Percentiles rank a stretch among this genome's conserved stretches.
These are phyloP conservation scores for Paraescarpia echinospica DNA, from an alignment of 1,140 invertebrate genomes.

Conservation along the genomic window DNA sequence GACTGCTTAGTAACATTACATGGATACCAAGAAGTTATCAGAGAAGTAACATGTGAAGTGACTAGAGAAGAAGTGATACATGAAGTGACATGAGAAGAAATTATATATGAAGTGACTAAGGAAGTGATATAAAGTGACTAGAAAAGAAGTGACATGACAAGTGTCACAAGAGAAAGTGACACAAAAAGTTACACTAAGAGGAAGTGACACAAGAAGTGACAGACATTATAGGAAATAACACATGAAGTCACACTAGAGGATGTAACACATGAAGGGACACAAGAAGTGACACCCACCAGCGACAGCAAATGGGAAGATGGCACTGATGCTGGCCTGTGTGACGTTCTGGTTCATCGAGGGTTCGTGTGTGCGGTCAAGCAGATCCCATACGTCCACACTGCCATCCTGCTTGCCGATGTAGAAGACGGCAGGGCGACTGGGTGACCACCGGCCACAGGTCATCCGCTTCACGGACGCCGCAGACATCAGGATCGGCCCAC, in stretches of 20 bases:
- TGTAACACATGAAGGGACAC: background rate
- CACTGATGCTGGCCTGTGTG: slow-evolving; percentile 48
- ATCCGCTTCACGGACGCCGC: slow-evolving; percentile 41
- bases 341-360: slow-evolving; percentile 57
- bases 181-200: no score
- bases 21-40: background rate
- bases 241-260: background rate
- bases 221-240: no score
- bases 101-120: background rate
- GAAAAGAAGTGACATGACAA: no score
- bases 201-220: no score
- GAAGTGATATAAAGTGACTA: no score
- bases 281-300: slow-evolving; percentile 39
- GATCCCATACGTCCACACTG: slow-evolving; percentile 61
- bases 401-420: slow-evolving; percentile 60
- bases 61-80: no score
- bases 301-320: slow-evolving; percentile 49
- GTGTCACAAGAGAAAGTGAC: no score
- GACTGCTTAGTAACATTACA: background rate
- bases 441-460: slow-evolving; percentile 57
- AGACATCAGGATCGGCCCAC: slow-evolving; percentile 53
- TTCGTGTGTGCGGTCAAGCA: slow-evolving; percentile 59
- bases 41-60: no score
- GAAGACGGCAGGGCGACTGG: slow-evolving; percentile 58
- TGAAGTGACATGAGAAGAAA: background rate